Conservation (phyloP, 2,888 invertebrate species). For the Cryptocephalus primarius region DNA sequence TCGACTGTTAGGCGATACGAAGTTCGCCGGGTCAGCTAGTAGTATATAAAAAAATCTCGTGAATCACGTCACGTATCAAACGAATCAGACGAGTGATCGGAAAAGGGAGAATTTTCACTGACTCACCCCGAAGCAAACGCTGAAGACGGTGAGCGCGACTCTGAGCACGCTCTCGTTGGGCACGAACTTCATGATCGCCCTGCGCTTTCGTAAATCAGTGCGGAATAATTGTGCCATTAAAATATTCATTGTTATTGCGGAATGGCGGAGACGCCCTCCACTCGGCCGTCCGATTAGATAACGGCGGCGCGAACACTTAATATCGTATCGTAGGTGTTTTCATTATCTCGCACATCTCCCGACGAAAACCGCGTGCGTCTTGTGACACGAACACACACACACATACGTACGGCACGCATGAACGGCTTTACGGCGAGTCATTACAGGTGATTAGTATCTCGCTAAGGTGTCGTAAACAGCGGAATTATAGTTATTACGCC, state of each 20-base stretch:
- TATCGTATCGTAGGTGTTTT: not conserved
- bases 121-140: constrained; percentile 23
- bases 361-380: not conserved
- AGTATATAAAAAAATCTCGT: no score
- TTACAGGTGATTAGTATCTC: no score
- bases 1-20: no score
- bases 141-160: constrained; percentile 20
- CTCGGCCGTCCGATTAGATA: constrained; percentile 7
- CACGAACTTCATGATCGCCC: constrained; percentile 16
- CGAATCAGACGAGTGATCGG: no score
- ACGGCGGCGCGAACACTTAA: constrained; percentile 3
- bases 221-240: constrained; percentile 6
- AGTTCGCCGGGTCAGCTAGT: no score
- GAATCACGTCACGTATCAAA: no score
- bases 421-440: no score
- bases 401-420: no score
- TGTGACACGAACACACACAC: no score
- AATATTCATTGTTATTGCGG: constrained; percentile 6
- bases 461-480: no score
- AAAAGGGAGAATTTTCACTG: no score
- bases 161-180: constrained; percentile 20
- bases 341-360: not conserved
- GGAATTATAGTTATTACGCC: no score
- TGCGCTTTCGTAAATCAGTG: constrained; percentile 12
- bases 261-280: constrained; percentile 1